A percentile compares a stretch with the other conserved stretches of the same genome.
Conservation (phyloP, 2,113 vertebrate genomes). For the Planiliza haematocheilus region DNA sequence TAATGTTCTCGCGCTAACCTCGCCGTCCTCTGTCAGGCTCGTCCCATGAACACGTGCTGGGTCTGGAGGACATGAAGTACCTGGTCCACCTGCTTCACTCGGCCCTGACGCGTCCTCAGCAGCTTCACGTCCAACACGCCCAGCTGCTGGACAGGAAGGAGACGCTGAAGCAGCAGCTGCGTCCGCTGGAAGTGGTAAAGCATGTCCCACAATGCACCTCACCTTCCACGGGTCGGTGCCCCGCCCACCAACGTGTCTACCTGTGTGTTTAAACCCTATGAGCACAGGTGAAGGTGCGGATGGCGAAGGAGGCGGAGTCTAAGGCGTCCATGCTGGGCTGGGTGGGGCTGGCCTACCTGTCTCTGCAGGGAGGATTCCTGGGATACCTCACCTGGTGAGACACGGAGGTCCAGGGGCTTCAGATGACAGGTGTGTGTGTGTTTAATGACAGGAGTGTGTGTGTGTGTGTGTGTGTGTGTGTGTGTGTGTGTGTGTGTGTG, state of each 20-base stretch:
- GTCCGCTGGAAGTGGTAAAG: conserved; percentile 87
- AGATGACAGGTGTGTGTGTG: too few species aligned
- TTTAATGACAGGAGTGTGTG: too few species aligned
- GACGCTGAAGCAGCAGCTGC: conserved; percentile 79
- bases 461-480: too few species aligned
- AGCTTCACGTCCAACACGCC: conserved; percentile 77
- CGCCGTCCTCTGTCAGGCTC: background rate
- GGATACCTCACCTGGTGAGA: conserved; percentile 62
- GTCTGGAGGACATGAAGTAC: conserved; percentile 83
- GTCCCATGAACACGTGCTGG: conserved; percentile 70
- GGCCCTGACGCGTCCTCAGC: conserved; percentile 82
- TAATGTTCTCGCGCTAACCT: too few species aligned
- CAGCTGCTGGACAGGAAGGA: conserved; percentile 80
- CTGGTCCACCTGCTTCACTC: conserved; percentile 85
- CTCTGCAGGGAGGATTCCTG: conserved; percentile 62
- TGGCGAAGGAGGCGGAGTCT: conserved; percentile 33
- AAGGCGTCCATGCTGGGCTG: conserved; percentile 38
- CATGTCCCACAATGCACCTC: background rate
- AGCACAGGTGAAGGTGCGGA: conserved; percentile 26
- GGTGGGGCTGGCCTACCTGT: conserved; percentile 64
- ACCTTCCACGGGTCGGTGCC: too few species aligned
- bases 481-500: too few species aligned
- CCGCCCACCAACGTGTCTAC: too few species aligned
- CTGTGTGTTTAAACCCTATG: too few species aligned
- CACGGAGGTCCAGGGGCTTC: too few species aligned